Evolutionary conservation across 2,113 vertebrate species (phyloP).

Genomic region (Nematolebias whitei): DNA sequence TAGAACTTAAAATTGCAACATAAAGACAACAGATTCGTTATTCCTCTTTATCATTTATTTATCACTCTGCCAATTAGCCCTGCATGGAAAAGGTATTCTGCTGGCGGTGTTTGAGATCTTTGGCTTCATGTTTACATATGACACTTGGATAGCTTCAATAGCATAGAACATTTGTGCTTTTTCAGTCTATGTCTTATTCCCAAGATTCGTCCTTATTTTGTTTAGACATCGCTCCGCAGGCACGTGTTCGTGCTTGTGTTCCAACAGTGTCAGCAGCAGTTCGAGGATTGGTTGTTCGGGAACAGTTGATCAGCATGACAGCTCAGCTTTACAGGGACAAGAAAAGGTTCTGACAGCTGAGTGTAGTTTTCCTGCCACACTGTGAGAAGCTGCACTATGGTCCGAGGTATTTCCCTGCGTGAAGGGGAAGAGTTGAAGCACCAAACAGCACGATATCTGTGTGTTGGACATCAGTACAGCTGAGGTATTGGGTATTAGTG

Average conservation of each 20-base stretch:
- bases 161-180: too few species aligned
- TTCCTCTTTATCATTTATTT: slow-evolving; percentile 2
- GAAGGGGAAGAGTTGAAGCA: not conserved
- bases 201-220: too few species aligned
- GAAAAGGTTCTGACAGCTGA: not conserved
- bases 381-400: not conserved
- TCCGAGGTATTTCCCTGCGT: not conserved
- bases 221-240: too few species aligned
- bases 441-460: not conserved
- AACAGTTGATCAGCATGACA: not conserved
- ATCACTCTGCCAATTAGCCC: not conserved
- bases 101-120: not conserved
- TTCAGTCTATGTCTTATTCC: too few species aligned
- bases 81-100: not conserved
- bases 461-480: not conserved
- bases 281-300: not conserved
- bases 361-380: not conserved
- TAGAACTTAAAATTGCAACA: not conserved
- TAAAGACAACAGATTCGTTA: too few species aligned
- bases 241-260: too few species aligned
- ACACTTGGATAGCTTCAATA: too few species aligned
- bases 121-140: too few species aligned
- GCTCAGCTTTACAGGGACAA: not conserved
- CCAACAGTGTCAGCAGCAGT: too few species aligned
- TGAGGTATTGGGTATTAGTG: too few species aligned